These are phyloP conservation scores for Drosophila pseudotakahashii DNA, from an alignment of 2,888 invertebrate genomes.

Conservation along the genomic window DNA sequence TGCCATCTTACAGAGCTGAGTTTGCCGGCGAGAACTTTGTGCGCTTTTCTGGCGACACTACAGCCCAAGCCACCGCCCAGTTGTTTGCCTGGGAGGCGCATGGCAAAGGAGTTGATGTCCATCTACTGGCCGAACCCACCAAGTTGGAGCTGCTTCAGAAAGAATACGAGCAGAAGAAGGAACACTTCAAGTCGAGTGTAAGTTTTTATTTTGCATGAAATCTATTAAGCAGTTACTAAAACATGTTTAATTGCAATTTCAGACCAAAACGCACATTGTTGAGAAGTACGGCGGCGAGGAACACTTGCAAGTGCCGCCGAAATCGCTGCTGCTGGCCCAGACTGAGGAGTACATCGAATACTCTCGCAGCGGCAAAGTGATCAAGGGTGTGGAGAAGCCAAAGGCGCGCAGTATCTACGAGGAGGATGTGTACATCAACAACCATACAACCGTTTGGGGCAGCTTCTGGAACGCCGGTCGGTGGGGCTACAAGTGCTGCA, in stretches of 20 bases:
- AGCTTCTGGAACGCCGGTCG: slow-evolving; percentile 96
- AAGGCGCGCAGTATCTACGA: slow-evolving; percentile 94
- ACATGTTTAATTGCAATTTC: slow-evolving; percentile 49
- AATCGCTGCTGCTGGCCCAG: slow-evolving; percentile 94
- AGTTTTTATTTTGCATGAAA: slow-evolving; percentile 18
- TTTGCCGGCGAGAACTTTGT: slow-evolving; percentile 99
- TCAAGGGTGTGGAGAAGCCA: slow-evolving; percentile 94
- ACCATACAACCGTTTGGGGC: slow-evolving; percentile 98
- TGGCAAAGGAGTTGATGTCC: slow-evolving; percentile 96
- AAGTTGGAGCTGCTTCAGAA: slow-evolving; percentile 96
- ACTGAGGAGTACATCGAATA: slow-evolving; percentile 98
- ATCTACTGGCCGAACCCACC: slow-evolving; percentile 98
- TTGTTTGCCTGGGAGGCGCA: slow-evolving; percentile 99
- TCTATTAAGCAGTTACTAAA: neutral
- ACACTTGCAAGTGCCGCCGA: slow-evolving; percentile 94
- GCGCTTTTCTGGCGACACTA: slow-evolving; percentile 96
- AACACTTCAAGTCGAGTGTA: slow-evolving; percentile 91
- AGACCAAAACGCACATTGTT: slow-evolving; percentile 93
- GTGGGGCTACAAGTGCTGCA: slow-evolving; percentile 99
- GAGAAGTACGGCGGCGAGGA: slow-evolving; percentile 98
- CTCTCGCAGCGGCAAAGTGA: slow-evolving; percentile 95
- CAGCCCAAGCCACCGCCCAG: slow-evolving; percentile 94
- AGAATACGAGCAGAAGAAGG: slow-evolving; percentile 95
- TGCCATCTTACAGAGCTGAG: slow-evolving; percentile 85
- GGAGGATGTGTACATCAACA: slow-evolving; percentile 96